Base-by-base conservation (phyloP, 2,113 vertebrate genomes). In the Cyanoderma ruficeps region DNA sequence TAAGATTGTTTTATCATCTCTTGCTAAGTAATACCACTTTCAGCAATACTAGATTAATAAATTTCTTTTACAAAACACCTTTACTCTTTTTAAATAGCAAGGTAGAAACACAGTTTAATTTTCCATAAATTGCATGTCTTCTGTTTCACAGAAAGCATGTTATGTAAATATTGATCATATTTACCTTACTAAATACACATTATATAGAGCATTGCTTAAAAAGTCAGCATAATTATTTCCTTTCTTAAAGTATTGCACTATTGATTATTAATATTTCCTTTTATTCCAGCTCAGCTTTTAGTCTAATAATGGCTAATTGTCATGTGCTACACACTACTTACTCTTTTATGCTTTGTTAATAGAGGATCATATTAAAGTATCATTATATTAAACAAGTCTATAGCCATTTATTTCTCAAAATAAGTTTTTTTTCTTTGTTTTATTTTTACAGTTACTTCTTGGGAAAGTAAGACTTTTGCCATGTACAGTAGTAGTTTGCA, bases 401-500 rank as follows among this genome's bases (percentile, higher is more conserved):
- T 83, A 97, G 92, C 59, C 85, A 93, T 98, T 97, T 97, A 84
- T 97, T 97, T 98, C 96, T 96, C 91, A 97, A 83, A 96, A 55
- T 97, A 97, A 97, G 89, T 89, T 97, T 90, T 94, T 96, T 96
- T 97, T 95, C 83, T 96, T 89, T 93, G n/a, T n/a, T 88, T 53
- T 87, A 12, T 71, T 95, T 78, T 96, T 94, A 94, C 94, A 92
- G 59, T 97, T 98, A 87, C 94, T 96, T 98, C 90, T 97, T 97
- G 89, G 86, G 95, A 98, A 98, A 97, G 42, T 97, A 98, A 98
- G 96, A 92, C 97, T 94, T 98, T 97, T 98, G 87, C 97, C 97
- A 98, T 98, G 94, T 98, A 97, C 94, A 94, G 67, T 98, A 94
- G 96, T 98, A 98, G 97, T 98, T 98, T 98, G 98, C 98, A 99